Evolutionary conservation across 2,113 vertebrate genomes (phyloP).

Genomic region (Panurus biarmicus): DNA sequence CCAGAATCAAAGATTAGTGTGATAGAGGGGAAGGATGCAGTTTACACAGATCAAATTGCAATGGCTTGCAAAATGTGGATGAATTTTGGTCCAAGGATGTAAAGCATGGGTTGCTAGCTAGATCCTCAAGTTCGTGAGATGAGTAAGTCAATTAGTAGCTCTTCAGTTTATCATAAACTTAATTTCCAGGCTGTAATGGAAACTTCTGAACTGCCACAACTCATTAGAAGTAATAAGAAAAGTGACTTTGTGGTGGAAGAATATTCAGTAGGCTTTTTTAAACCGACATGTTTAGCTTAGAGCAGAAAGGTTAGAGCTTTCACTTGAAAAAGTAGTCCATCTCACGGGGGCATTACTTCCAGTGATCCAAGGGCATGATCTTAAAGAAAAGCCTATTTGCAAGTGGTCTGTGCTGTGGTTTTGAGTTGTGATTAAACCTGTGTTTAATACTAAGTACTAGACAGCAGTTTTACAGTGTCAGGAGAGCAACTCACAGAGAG

Average conservation of each 20-base stretch:
- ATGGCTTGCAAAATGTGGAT: slow-evolving; percentile 28
- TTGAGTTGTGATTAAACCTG: background rate
- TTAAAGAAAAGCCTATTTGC: background rate
- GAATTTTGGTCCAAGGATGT: slow-evolving; percentile 33
- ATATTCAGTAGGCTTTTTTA: slow-evolving; percentile 16
- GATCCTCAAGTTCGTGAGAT: slow-evolving; percentile 38
- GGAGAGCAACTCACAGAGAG: background rate
- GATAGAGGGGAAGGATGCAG: slow-evolving; percentile 19
- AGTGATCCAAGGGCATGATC: background rate
- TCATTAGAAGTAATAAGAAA: slow-evolving; percentile 52
- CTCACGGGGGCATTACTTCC: background rate
- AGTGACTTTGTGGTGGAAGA: slow-evolving; percentile 24
- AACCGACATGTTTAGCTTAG: slow-evolving; percentile 16
- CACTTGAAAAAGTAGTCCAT: background rate
- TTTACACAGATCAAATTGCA: slow-evolving; percentile 51
- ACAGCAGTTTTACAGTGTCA: slow-evolving; percentile 62
- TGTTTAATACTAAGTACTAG: slow-evolving; percentile 8
- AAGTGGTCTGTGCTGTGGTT: background rate
- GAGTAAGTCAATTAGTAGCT: slow-evolving; percentile 58
- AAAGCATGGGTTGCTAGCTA: slow-evolving; percentile 28
- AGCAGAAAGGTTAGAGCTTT: background rate
- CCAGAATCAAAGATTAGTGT: slow-evolving; percentile 52
- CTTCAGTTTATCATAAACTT: slow-evolving; percentile 67
- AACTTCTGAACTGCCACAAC: slow-evolving; percentile 65
- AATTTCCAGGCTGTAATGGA: slow-evolving; percentile 66